Percentiles rank a stretch among this genome's conserved stretches.
These are phyloP conservation scores for Clepsis dumicolana DNA, from an alignment of 2,888 invertebrate genomes.

Conservation along the genomic window DNA sequence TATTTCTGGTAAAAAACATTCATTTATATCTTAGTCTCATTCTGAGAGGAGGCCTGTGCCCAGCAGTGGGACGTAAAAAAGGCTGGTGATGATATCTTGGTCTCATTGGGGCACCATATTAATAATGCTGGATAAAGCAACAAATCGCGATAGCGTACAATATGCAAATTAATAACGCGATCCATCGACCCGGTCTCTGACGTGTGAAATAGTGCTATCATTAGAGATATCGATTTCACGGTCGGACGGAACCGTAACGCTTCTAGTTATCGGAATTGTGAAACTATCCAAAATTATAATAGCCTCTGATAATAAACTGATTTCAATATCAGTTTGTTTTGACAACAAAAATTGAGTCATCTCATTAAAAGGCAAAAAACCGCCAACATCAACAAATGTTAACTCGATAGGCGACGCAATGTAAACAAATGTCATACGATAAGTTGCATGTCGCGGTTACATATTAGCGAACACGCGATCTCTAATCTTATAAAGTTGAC, in stretches of 20 bases:
- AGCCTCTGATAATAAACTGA: background rate
- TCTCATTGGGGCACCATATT: no score
- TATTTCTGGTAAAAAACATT: no score
- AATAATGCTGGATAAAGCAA: background rate
- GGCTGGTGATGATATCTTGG: no score
- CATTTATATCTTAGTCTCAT: no score
- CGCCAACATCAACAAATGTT: background rate
- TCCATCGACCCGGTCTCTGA: background rate
- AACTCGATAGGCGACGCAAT: background rate
- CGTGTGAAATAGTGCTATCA: constrained; percentile 18
- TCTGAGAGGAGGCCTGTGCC: no score
- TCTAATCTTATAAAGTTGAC: constrained; percentile 15
- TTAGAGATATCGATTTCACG: constrained; percentile 26
- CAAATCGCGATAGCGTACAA: background rate
- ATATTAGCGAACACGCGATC: constrained; percentile 18
- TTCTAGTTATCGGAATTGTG: constrained; percentile 12
- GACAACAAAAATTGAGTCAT: background rate
- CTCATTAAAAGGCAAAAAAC: background rate
- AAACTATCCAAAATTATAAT: no score
- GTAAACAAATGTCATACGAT: constrained; percentile 35
- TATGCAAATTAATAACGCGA: constrained; percentile 3
- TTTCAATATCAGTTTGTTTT: background rate
- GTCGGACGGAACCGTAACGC: background rate
- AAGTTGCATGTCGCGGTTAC: constrained; percentile 20
- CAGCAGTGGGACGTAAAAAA: no score